These are phyloP conservation scores for Bergia puertoricense DNA, from an alignment of 92 coral and sea anemone genomes.

Conservation along the genomic window DNA sequence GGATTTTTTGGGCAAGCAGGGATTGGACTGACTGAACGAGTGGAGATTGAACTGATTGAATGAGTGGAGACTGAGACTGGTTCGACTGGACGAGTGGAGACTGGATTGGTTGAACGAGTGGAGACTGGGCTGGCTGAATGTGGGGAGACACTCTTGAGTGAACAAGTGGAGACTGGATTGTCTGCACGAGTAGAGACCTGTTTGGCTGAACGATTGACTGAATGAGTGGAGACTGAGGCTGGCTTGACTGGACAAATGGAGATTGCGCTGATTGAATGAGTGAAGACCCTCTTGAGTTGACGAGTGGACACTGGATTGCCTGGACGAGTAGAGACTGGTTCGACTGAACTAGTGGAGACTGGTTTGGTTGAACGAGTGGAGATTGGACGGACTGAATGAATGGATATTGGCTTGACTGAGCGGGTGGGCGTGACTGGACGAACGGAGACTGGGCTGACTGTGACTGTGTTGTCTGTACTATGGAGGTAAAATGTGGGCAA, in stretches of 20 bases:
- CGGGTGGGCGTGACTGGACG: not conserved
- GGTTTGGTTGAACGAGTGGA: not conserved
- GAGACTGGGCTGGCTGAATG: not conserved
- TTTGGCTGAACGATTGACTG: not conserved
- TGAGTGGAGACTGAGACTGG: not conserved
- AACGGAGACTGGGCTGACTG: too few relatives aligned
- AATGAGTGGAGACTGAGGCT: not conserved
- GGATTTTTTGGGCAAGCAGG: not conserved
- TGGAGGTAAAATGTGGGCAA: too few relatives aligned
- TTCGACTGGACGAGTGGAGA: not conserved
- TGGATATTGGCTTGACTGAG: not conserved
- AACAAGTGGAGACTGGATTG: not conserved
- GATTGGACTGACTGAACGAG: not conserved
- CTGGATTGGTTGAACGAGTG: not conserved
- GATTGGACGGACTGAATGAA: too few relatives aligned
- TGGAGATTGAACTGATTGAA: not conserved
- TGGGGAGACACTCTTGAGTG: not conserved
- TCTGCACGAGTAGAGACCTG: not conserved
- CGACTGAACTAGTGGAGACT: not conserved
- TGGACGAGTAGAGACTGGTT: too few relatives aligned
- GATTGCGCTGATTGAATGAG: not conserved
- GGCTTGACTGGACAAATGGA: not conserved
- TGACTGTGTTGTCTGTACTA: too few relatives aligned
- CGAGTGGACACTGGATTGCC: not conserved
- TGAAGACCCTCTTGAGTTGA: too few relatives aligned